phyloP scores from a whole-genome alignment of 1,140 invertebrate species.

The Euura lappo region DNA sequence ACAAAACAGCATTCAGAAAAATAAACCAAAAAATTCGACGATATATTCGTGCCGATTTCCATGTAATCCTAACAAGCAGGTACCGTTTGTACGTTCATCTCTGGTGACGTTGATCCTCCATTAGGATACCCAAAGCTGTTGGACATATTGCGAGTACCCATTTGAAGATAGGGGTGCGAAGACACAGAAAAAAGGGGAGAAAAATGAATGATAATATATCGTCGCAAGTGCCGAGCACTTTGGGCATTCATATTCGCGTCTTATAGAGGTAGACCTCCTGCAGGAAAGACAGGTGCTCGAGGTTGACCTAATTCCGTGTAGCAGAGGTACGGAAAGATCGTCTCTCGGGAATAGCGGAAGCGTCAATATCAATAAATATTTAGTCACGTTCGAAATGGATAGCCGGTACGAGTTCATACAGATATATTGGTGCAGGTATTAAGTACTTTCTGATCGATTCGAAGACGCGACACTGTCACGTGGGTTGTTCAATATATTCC shows the following conservation, averaged over 20 bases:
- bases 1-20: no score
- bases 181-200: not conserved
- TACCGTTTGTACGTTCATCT: no score
- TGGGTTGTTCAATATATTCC: not conserved
- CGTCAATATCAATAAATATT: slow-evolving; percentile 7
- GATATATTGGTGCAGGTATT: not conserved
- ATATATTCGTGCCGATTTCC: not conserved
- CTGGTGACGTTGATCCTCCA: not conserved
- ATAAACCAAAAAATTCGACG: no score
- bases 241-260: not conserved
- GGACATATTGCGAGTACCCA: no score
- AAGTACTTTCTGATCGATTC: slow-evolving; percentile 7
- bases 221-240: not conserved
- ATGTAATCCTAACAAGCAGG: not conserved
- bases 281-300: not conserved
- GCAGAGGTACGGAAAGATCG: not conserved
- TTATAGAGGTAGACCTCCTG: not conserved
- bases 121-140: not conserved
- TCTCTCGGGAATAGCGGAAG: not conserved
- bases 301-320: not conserved
- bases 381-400: slow-evolving; percentile 1
- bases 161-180: not conserved
- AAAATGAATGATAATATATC: not conserved
- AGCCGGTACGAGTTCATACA: not conserved
- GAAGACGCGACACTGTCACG: not conserved